phyloP scores from a whole-genome alignment of 2,888 invertebrate genomes.

The Isotomurus palustris region DNA sequence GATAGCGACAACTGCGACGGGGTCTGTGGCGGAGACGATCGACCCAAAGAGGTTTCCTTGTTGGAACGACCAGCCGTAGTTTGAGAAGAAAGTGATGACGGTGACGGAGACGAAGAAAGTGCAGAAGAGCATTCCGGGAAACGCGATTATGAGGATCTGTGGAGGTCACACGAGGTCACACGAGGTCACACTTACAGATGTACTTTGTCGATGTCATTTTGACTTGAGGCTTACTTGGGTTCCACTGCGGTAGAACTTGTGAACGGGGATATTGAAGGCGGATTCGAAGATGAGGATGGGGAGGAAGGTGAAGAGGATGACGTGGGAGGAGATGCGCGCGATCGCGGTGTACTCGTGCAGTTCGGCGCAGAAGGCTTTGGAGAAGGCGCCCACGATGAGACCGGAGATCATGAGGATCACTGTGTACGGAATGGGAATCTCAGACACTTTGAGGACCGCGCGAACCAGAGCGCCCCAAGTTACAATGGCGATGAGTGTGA shows the following conservation, averaged over 20 bases:
- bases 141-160: slow-evolving; percentile 28
- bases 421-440: slow-evolving; percentile 34
- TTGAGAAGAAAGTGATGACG: slow-evolving; percentile 18
- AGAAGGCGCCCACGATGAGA: slow-evolving; percentile 26
- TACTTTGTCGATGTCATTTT: no score
- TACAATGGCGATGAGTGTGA: slow-evolving; percentile 33
- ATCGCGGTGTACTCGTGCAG: slow-evolving; percentile 34
- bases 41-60: slow-evolving; percentile 50
- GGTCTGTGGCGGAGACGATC: slow-evolving; percentile 54
- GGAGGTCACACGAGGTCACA: no score
- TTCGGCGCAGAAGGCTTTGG: slow-evolving; percentile 11
- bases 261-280: slow-evolving; percentile 37
- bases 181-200: no score
- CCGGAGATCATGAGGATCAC: slow-evolving; percentile 41
- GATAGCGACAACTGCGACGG: slow-evolving; percentile 53
- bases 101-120: slow-evolving; percentile 25
- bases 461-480: slow-evolving; percentile 35
- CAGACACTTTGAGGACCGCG: slow-evolving; percentile 16
- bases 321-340: slow-evolving; percentile 28
- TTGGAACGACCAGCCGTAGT: slow-evolving; percentile 31
- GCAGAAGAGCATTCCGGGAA: slow-evolving; percentile 36
- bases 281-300: slow-evolving; percentile 42
- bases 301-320: slow-evolving; percentile 36
- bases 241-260: slow-evolving; percentile 29
- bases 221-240: slow-evolving; percentile 6